Evolutionary conservation across 2,888 invertebrate genomes (phyloP).

Genomic region (Drosophila basisetae): DNA sequence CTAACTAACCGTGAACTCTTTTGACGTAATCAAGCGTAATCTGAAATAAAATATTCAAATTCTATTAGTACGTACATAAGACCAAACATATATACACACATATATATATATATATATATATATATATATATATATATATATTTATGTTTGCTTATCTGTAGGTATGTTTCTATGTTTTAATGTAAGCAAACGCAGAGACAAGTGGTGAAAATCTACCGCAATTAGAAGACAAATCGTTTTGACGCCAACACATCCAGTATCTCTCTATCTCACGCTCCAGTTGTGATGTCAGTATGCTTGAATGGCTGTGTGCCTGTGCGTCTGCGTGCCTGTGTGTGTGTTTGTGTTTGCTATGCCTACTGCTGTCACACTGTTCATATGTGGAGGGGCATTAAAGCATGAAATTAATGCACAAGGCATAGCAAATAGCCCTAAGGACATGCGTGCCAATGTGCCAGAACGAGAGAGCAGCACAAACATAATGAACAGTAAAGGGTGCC

Average conservation of each 20-base stretch:
- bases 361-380: constrained; percentile 19
- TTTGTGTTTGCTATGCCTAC: constrained; percentile 10
- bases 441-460: constrained; percentile 38
- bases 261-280: constrained; percentile 23
- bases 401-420: constrained; percentile 66
- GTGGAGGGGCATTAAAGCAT: constrained; percentile 64
- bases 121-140: background rate
- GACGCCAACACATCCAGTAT: constrained; percentile 41
- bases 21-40: constrained; percentile 47
- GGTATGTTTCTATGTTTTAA: background rate
- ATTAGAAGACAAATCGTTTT: constrained; percentile 64
- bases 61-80: constrained; percentile 36
- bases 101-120: no score
- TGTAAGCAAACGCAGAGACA: constrained; percentile 14
- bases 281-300: constrained; percentile 42
- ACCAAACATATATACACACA: background rate
- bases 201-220: constrained; percentile 62
- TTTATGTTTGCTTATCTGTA: background rate
- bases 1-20: constrained; percentile 33
- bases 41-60: constrained; percentile 58
- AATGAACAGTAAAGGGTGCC: background rate
- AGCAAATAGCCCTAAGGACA: constrained; percentile 62
- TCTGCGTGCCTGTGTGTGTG: background rate
- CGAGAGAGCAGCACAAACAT: constrained; percentile 10
- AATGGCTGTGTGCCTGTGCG: background rate